phyloP scores from a whole-genome alignment of 2,797 vertebrate species.

The Neopelma chrysocephalum region DNA sequence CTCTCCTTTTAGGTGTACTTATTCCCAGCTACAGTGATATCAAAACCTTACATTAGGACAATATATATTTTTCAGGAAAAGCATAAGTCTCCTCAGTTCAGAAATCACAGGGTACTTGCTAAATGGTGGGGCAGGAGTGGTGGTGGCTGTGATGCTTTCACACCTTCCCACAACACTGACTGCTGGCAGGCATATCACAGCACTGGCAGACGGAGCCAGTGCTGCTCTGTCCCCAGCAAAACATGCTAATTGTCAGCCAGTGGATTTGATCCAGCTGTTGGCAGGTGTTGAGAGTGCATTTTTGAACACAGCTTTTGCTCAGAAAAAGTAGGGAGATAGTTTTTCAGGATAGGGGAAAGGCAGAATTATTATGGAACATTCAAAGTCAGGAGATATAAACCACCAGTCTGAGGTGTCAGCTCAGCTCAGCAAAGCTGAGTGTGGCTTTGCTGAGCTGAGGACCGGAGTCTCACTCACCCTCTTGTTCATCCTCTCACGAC shows the following conservation, averaged over 20 bases:
- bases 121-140: not conserved
- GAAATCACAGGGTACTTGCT: not conserved
- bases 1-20: not conserved
- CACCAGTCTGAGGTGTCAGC: too few species aligned
- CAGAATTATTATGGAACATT: not conserved
- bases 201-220: not conserved
- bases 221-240: not conserved
- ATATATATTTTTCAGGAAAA: not conserved
- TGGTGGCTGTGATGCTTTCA: not conserved
- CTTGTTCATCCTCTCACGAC: not conserved
- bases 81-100: not conserved
- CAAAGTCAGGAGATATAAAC: not conserved
- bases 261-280: not conserved
- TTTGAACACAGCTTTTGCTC: not conserved
- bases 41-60: not conserved
- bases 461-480: not conserved
- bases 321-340: not conserved
- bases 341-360: not conserved
- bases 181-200: not conserved
- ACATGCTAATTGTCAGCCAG: not conserved
- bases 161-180: not conserved
- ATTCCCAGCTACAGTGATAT: not conserved
- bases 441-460: not conserved
- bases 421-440: too few species aligned
- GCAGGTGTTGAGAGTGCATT: not conserved